Evolutionary conservation across 2,113 vertebrate genomes (phyloP), one percentile per base, ranked within the genome.

Genomic region (Miniopterus natalensis): DNA sequence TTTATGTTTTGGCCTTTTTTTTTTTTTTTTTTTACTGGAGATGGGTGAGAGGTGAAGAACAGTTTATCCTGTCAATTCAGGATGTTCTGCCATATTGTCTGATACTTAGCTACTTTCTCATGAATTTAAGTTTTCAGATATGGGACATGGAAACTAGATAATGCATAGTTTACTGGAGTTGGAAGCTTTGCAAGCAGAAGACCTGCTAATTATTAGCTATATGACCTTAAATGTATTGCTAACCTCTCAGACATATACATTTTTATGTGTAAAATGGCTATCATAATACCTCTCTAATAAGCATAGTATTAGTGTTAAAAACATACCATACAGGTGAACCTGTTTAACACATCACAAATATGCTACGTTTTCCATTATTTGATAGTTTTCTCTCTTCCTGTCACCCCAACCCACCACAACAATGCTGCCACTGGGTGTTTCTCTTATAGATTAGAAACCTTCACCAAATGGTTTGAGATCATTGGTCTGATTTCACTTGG

Each of bases 241-340:
- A 51, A 74, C n/a, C 13, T 63, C 59, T 90, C n/a, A 68, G 57
- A 85, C 59, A 84, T 45, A 78, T 25, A 81, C 73, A 68, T 83
- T 83, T 85, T 63, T 94, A 31, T 78, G 53, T 83, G 14, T 88
- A 65, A 88, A 95, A 88, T 93, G 27, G 63, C 63, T 83, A 51
- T 3, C n/a, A 17, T 75, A 73, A 88, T 51, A 57, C 5, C 3
- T 68, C 51, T n/a, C 27, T 90, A 77, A 57, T 3, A 57, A 94
- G 45, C n/a, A 29, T 63, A 40, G 68, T 85, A 47, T 66, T 86
- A 45, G 6, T 91, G 27, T 88, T 61, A 42, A 74, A 91, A 92
- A 57, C 68, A 25, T 45, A 42, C 11, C 6, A 75, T 31, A 9
- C 8, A 65, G 20, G 21, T 66, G 53, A 93, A 68, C 29, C 21